phyloP scores from a whole-genome alignment of 2,113 vertebrate genomes.

The Camelus bactrianus region DNA sequence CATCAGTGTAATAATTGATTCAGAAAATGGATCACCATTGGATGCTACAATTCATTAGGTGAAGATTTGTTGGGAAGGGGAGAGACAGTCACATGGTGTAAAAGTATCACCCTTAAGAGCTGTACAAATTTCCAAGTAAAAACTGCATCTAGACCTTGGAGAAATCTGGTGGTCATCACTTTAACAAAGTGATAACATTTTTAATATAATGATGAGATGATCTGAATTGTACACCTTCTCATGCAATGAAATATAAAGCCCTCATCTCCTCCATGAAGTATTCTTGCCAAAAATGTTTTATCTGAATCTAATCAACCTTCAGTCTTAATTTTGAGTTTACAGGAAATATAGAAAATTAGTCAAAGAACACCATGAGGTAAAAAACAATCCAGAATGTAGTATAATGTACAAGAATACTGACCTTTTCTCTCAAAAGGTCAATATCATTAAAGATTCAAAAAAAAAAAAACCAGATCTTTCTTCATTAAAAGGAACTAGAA shows the following conservation, averaged over 20 bases:
- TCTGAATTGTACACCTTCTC: background rate
- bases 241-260: background rate
- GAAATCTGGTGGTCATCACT: background rate
- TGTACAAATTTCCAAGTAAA: background rate
- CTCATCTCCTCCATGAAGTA: background rate
- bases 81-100: background rate
- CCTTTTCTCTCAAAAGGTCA: background rate
- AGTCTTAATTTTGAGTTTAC: background rate
- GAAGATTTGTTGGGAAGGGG: background rate
- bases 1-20: background rate
- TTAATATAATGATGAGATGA: background rate
- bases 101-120: background rate
- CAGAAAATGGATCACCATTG: background rate
- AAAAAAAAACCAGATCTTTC: background rate
- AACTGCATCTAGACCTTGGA: background rate
- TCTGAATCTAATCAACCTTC: background rate
- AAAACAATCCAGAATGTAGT: background rate
- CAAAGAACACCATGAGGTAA: background rate
- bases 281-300: background rate
- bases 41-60: background rate
- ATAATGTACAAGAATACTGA: background rate
- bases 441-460: background rate
- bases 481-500: background rate
- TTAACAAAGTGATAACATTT: background rate
- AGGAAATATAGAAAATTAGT: background rate